These are phyloP conservation scores for Lutjanus erythropterus DNA, from an alignment of 2,113 vertebrate genomes.

Conservation along the genomic window DNA sequence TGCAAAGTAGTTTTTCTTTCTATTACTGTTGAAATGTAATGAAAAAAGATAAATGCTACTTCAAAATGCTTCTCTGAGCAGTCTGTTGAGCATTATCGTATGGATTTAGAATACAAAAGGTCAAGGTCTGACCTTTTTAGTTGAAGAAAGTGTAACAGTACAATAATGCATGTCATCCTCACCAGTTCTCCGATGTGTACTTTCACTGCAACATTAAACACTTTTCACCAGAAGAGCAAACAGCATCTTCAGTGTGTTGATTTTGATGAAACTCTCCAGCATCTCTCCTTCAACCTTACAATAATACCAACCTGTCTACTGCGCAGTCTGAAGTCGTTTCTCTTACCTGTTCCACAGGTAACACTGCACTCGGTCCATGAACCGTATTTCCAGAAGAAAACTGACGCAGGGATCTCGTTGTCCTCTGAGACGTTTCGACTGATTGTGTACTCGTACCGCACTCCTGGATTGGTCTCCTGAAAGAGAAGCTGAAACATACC, in stretches of 20 bases:
- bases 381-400: slow-evolving; percentile 92
- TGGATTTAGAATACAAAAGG: not conserved
- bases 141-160: not conserved
- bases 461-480: slow-evolving; percentile 93
- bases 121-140: not conserved
- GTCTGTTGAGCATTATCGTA: not conserved
- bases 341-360: slow-evolving; percentile 92
- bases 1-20: not conserved
- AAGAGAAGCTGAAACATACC: slow-evolving; percentile 90
- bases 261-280: not conserved
- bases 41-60: not conserved
- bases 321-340: not conserved
- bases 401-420: slow-evolving; percentile 46
- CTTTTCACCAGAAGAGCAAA: not conserved
- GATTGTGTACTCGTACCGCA: slow-evolving; percentile 95
- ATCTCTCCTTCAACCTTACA: not conserved
- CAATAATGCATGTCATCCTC: not conserved
- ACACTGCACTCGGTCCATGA: slow-evolving; percentile 92
- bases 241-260: not conserved
- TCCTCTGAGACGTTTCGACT: slow-evolving; percentile 75
- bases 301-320: not conserved
- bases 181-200: not conserved
- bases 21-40: not conserved
- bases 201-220: not conserved
- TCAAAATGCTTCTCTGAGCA: not conserved